Base-by-base conservation (phyloP, 1,140 invertebrate genomes). In the Platyura marginata region DNA sequence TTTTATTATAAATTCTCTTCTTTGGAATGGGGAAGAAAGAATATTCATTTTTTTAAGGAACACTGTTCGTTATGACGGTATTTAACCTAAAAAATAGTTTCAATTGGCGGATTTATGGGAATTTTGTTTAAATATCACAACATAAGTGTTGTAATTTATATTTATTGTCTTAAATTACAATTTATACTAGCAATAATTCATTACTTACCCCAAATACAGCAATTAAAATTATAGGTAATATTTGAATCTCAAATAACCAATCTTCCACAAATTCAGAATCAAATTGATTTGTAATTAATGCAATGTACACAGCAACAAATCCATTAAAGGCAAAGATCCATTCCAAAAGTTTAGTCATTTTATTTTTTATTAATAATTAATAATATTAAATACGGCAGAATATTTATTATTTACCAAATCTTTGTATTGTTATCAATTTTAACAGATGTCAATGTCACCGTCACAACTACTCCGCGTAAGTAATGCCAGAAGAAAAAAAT, bases 321-420 rank as follows among this genome's bases (percentile, higher is more conserved):
- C 77, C 52, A 3, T 67, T 64, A 4, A 66, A 56, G 22, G 68
- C 69, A 8, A 74, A 62, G 10, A 88, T 54, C 82, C 83, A 90
- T 61, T 87, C 78, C 50, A 78, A 61, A 51, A 90, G 61, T 61
- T 88, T 88, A 3, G 81, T 83, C 81, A 86, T 83, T 19, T 38
- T 38, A 18, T 18, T 38, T 38, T n/a, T n/a, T n/a, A n/a, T n/a
- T n/a, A n/a, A n/a, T n/a, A n/a, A n/a, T n/a, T n/a, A n/a, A n/a
- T n/a, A n/a, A n/a, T n/a, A n/a, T n/a, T n/a, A n/a, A n/a, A n/a
- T n/a, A n/a, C n/a, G n/a, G n/a, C n/a, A n/a, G n/a, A n/a, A n/a
- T n/a, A n/a, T n/a, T n/a, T n/a, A n/a, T n/a, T n/a, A n/a, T n/a
- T n/a, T n/a, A n/a, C n/a, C n/a, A n/a, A n/a, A n/a, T n/a, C n/a